Evolutionary conservation across 1,140 invertebrate species (phyloP).

Genomic region (Rhopalosiphum padi): DNA sequence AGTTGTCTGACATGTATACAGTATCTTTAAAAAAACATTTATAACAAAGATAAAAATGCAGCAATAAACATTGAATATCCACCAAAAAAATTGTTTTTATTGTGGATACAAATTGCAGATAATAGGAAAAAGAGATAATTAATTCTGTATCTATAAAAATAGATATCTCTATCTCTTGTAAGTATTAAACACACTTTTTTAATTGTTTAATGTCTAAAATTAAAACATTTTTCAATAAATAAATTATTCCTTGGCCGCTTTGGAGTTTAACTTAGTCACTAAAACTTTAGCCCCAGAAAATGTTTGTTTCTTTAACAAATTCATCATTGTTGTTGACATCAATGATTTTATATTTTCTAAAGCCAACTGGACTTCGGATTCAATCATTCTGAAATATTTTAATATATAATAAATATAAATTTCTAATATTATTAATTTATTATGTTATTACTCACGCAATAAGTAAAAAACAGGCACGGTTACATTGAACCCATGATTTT

Average conservation of each 20-base stretch:
- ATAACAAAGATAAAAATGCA: no score
- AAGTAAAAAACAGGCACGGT: constrained; percentile 71
- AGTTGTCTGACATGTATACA: no score
- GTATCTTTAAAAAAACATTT: no score
- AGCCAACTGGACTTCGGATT: constrained; percentile 10
- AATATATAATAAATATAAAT: not conserved
- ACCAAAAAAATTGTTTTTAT: not conserved
- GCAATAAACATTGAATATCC: no score
- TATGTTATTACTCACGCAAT: constrained; percentile 62
- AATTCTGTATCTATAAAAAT: not conserved
- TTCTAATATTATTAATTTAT: not conserved
- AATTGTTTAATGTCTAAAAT: constrained; percentile 2
- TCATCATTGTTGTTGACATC: not conserved
- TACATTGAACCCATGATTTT: constrained; percentile 67
- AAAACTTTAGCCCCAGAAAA: constrained; percentile 37
- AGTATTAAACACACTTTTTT: not conserved
- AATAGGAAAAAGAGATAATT: not conserved
- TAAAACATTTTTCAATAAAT: not conserved
- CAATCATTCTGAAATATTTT: constrained; percentile 23
- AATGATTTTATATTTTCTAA: not conserved
- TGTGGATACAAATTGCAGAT: not conserved
- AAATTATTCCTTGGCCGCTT: not conserved
- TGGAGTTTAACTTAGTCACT: not conserved
- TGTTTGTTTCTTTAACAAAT: not conserved
- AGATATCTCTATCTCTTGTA: not conserved